Percentiles rank a stretch among this genome's conserved stretches.
Conservation (phyloP, 37 sponge, comb jelly and placozoan genomes). For the Bolinopsis microptera region DNA sequence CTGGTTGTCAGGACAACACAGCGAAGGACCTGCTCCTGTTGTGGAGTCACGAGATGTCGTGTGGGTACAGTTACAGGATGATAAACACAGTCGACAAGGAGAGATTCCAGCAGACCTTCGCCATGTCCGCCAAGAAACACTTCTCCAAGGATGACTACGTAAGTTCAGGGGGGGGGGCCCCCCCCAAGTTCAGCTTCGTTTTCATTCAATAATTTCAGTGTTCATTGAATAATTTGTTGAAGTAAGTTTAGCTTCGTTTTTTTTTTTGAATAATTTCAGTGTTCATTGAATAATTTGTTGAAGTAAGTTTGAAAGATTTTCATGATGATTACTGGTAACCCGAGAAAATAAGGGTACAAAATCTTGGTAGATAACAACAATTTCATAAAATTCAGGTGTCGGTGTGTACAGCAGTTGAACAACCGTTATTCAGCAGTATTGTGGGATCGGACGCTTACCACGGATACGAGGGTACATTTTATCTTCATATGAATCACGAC, state of each 20-base stretch:
- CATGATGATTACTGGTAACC: too few relatives aligned
- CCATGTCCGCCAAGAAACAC: conserved; percentile 76
- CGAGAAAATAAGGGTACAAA: too few relatives aligned
- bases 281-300: too few relatives aligned
- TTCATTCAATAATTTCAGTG: not conserved
- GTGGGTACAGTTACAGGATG: conserved; percentile 74
- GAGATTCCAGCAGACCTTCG: conserved; percentile 77
- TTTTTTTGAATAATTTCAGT: too few relatives aligned
- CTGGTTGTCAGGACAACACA: not conserved
- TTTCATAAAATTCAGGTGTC: conserved; percentile 15
- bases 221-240: too few relatives aligned
- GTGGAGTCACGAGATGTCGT: conserved; percentile 79
- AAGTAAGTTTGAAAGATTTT: too few relatives aligned
- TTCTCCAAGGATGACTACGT: conserved; percentile 74
- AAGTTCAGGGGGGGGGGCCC: not conserved
- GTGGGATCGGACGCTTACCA: conserved; percentile 31
- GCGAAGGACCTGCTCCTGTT: conserved; percentile 70
- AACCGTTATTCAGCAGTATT: conserved; percentile 40
- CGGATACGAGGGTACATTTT: not conserved
- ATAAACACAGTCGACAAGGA: conserved; percentile 77
- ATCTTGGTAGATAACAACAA: too few relatives aligned
- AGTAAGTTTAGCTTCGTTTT: too few relatives aligned
- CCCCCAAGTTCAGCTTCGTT: not conserved
- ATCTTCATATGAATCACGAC: not conserved
- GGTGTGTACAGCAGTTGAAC: not conserved